Evolutionary conservation across 2,113 vertebrate genomes (phyloP), one percentile per base, ranked within the genome.

Genomic region (Rutilus rutilus): DNA sequence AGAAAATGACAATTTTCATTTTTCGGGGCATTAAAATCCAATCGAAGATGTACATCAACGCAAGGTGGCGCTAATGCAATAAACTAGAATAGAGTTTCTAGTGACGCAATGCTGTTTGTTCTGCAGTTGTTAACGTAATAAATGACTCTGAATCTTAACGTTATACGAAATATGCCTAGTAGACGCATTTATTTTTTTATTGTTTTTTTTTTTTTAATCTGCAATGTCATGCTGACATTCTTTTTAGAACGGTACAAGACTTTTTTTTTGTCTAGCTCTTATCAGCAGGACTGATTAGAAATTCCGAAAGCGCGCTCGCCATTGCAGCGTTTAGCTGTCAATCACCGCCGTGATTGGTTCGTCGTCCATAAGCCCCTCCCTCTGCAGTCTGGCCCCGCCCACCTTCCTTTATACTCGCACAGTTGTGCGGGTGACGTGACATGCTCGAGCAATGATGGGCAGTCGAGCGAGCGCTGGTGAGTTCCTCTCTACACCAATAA

Each of bases 401-500:
- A 36, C 69, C 3, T 15, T 4, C 1, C 3, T 67, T 85, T 59
- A 33, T 82, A 33, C 5, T 6, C 27, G 0, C 15, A 83, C 1
- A 0, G 1, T 33, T 1, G 36, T 3, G 2, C 0, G 10, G 0
- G 27, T 90, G 88, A 91, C 78, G 92, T 92, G 82, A 91, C 6
- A 1, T 8, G 2, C 25, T 1, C 33, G 33, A 64, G 69, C 86
- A 47, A 89, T 50, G 92, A 95, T 94, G 94, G 94, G 94, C 83
- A 91, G 86, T 91, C 90, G 91, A 88, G 89, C 91, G 84, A 94
- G 94, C 87, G 90, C 94, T 93, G 94, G 94, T 94, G 91, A 94
- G 95, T 94, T 91, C 87, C 74, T 85, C 17, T 36, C 88, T 87
- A 90, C 93, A 92, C 95, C 95, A 95, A 95, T 95, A 92, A 93